Evolutionary conservation across 2,113 vertebrate genomes (phyloP), one percentile per base, ranked within the genome.

Genomic region (Brachyhypopomus occidentalis): DNA sequence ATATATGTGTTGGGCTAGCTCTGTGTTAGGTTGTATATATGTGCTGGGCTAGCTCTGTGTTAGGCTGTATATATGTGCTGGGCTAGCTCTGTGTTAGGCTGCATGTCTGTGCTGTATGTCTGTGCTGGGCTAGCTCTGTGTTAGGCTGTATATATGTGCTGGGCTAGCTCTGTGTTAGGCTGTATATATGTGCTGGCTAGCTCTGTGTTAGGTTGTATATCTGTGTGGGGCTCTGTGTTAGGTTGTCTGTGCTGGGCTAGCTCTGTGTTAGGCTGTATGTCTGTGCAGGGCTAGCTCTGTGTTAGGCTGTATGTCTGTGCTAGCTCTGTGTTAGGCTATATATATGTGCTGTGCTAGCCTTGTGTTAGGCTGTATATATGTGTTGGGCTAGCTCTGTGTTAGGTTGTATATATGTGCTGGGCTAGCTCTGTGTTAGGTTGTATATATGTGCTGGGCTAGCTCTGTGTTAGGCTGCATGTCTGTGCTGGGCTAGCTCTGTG

Each of bases 81-180:
- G 75, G 17, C 17, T 67, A 55, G 19, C 48, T 20, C n/a, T 70
- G 52, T 11, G 30, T 5, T 36, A n/a, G 30, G 25, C 17, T 58
- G n/a, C n/a, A 22, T 81, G 14, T 62, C 19, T 23, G 62, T 63
- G 34, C 63, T 58, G n/a, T 30, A 22, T 81, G 14, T 62, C 19
- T 23, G 62, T 63, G 34, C 63, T 41, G 20, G 58, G 30, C 30
- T 52, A 17, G 19, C 3, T 66, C 19, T 69, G 52, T 75, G 64
- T 16, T 19, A 11, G 25, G 52, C 8, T 19, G 34, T 20, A 38
- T n/a, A 45, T 69, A 0, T n/a, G 17, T 82, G 9, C 71, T 41
- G 48, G 48, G 30, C 30, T 30, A 30, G 30, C 3, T 1, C 30
- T 30, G 30, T 30, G 30, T 30, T 30, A 30, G 30, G n/a, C 14